Conservation (phyloP, 2,113 vertebrate genomes). For the Carassius gibelio region DNA sequence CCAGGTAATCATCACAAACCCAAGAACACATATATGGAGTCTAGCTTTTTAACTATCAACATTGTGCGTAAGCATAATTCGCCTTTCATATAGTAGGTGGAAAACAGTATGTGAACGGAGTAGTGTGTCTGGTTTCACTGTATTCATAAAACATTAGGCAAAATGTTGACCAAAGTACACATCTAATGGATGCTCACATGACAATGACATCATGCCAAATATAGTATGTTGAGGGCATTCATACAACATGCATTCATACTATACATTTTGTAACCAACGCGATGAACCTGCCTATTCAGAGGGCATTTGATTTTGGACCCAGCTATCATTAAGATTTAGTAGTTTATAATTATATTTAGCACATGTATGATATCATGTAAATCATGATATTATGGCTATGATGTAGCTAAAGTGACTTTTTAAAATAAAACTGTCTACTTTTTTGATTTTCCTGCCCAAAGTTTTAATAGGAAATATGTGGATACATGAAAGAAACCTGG, state of each 20-base stretch:
- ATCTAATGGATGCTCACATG: not conserved
- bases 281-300: too few relatives aligned
- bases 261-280: not conserved
- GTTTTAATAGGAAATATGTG: not conserved
- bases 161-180: not conserved
- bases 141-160: not conserved
- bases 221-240: not conserved
- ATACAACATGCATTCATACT: not conserved
- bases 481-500: not conserved
- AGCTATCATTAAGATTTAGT: too few relatives aligned
- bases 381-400: not conserved
- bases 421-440: not conserved
- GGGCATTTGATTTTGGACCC: too few relatives aligned
- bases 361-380: not conserved
- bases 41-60: too few relatives aligned
- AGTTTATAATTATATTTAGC: too few relatives aligned
- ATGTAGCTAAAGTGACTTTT: not conserved
- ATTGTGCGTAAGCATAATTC: not conserved
- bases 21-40: not conserved
- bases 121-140: not conserved
- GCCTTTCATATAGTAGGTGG: not conserved
- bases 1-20: slow-evolving; percentile 46
- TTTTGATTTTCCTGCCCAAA: not conserved
- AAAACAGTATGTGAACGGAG: not conserved
- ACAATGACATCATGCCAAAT: not conserved